These are phyloP conservation scores for Hydrochoerus hydrochaeris DNA, from an alignment of 2,113 vertebrate genomes.

Conservation along the genomic window DNA sequence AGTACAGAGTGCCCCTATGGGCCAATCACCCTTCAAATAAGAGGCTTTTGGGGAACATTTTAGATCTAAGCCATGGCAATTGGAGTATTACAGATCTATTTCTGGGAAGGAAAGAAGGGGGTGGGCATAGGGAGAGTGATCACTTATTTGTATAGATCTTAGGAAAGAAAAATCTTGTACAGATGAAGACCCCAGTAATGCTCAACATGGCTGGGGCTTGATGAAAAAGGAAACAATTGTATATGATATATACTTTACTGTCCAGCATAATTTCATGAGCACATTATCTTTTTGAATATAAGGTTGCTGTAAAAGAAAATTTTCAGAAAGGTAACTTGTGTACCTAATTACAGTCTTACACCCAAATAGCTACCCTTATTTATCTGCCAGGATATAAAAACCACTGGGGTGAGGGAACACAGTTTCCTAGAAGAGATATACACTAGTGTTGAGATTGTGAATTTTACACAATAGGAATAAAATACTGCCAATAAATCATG, in stretches of 20 bases:
- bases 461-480: slow-evolving; percentile 36
- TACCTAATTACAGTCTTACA: slow-evolving; percentile 4
- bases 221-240: neutral
- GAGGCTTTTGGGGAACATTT: neutral
- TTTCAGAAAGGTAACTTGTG: neutral
- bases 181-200: neutral
- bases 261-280: neutral
- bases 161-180: neutral
- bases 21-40: neutral
- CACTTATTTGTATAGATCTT: neutral
- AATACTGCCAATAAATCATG: neutral
- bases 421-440: neutral
- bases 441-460: neutral
- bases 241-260: neutral
- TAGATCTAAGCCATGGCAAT: neutral
- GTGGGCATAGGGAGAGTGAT: neutral
- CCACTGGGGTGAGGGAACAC: neutral
- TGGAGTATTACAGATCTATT: neutral
- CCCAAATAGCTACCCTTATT: neutral
- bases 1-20: neutral
- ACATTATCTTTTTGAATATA: neutral
- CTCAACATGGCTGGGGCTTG: neutral
- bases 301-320: neutral
- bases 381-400: neutral
- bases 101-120: neutral